A percentile compares a stretch with the other conserved stretches of the same genome.
Evolutionary conservation across 2,797 vertebrate species (phyloP).

Genomic region (Ambastaia sidthimunki): DNA sequence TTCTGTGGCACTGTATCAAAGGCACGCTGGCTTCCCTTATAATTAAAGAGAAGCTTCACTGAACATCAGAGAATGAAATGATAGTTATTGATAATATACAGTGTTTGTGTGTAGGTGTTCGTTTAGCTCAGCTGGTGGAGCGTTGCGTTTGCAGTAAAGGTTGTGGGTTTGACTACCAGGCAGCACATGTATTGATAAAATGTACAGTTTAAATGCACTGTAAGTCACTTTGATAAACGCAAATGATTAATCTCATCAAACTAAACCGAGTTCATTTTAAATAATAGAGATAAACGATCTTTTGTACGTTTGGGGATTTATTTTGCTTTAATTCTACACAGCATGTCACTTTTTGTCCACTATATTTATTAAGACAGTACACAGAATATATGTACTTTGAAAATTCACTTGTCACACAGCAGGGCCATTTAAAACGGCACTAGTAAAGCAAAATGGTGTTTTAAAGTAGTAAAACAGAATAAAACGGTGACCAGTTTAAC

Average conservation of each 20-base stretch:
- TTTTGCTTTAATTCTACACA: background rate
- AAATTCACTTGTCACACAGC: background rate
- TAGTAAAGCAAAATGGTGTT: no score
- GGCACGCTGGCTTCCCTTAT: conserved; percentile 13
- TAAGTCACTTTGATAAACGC: background rate
- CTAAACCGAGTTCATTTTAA: background rate
- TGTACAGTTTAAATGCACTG: no score
- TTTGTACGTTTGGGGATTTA: background rate
- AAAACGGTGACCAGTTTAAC: no score
- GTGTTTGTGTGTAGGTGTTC: background rate
- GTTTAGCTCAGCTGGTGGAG: no score
- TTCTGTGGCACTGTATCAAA: conserved; percentile 5
- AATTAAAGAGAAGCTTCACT: conserved; percentile 18
- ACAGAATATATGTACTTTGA: background rate
- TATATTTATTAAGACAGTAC: background rate
- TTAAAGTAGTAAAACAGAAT: no score
- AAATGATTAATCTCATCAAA: background rate
- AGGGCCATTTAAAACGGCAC: no score
- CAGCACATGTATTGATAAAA: no score
- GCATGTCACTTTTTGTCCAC: background rate
- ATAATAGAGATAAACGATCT: background rate
- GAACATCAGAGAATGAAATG: conserved; percentile 5
- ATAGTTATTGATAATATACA: conserved; percentile 1
- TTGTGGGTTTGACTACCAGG: no score
- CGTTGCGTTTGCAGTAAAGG: no score